These are phyloP conservation scores for Heliocidaris erythrogramma DNA, from an alignment of 35 echinoderm and acorn worm genomes.

Conservation along the genomic window DNA sequence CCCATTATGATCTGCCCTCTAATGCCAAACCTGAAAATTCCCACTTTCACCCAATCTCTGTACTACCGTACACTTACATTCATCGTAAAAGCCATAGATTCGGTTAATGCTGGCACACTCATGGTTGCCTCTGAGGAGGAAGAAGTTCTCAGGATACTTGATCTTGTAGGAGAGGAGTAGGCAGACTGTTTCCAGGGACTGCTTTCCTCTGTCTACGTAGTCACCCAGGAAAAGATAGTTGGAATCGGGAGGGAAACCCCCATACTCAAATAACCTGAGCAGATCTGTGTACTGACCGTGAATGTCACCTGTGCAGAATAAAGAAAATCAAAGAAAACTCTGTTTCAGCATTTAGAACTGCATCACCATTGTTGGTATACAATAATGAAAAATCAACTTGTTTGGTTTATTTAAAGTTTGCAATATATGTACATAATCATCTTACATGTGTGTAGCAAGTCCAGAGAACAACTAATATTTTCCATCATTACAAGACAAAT, in stretches of 20 bases:
- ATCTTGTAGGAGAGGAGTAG: conserved; percentile 94
- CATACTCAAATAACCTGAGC: conserved; percentile 93
- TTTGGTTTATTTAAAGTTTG: no score
- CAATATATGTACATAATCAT: no score
- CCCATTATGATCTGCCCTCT: no score
- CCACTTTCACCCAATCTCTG: no score
- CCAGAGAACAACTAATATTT: no score
- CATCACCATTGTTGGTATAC: no score
- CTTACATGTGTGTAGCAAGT: no score
- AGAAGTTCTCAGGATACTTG: conserved; percentile 98
- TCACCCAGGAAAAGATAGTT: conserved; percentile 97
- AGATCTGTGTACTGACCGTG: conserved; percentile 96
- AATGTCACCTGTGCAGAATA: conserved; percentile 86
- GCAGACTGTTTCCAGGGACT: conserved; percentile 91
- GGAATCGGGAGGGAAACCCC: conserved; percentile 92
- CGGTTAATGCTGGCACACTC: conserved; percentile 97
- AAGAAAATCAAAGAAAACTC: background rate
- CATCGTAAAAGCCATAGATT: conserved; percentile 99
- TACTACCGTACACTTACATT: conserved; percentile 69
- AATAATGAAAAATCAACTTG: no score
- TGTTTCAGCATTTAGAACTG: background rate
- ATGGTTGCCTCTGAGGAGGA: conserved; percentile 90
- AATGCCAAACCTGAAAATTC: no score
- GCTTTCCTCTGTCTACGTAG: conserved; percentile 94
- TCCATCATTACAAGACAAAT: no score